phyloP scores from a whole-genome alignment of 2,888 invertebrate species.

The Ophion obscuratus region DNA sequence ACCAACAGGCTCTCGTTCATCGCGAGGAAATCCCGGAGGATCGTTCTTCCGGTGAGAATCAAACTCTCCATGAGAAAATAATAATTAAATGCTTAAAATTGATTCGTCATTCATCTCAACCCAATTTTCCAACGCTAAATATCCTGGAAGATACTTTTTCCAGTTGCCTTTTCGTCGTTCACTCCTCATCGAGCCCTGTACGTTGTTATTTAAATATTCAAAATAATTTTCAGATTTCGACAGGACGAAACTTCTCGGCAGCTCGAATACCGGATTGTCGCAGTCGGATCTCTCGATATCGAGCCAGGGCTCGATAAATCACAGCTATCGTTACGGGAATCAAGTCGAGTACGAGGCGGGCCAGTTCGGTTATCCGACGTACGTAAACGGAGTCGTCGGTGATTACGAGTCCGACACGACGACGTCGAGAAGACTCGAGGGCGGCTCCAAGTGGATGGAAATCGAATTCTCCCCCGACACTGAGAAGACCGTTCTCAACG shows the following conservation, averaged over 20 bases:
- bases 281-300: constrained; percentile 92
- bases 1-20: constrained; percentile 86
- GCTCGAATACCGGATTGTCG: constrained; percentile 91
- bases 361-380: constrained; percentile 89
- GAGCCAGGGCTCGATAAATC: constrained; percentile 89
- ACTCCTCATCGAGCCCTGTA: background rate
- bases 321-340: constrained; percentile 91
- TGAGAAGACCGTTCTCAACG: constrained; percentile 79
- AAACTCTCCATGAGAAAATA: background rate
- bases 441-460: constrained; percentile 81
- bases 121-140: background rate
- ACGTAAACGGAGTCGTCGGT: constrained; percentile 79
- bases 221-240: constrained; percentile 74
- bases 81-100: background rate
- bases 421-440: constrained; percentile 77
- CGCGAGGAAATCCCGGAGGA: constrained; percentile 81
- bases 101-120: background rate
- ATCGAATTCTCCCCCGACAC: constrained; percentile 82
- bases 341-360: constrained; percentile 92
- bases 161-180: background rate
- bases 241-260: constrained; percentile 84
- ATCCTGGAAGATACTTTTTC: background rate
- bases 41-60: constrained; percentile 72
- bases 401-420: constrained; percentile 85
- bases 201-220: background rate